Evolutionary conservation across 2,113 vertebrate species (phyloP).

Genomic region (Chaetodon trifascialis): DNA sequence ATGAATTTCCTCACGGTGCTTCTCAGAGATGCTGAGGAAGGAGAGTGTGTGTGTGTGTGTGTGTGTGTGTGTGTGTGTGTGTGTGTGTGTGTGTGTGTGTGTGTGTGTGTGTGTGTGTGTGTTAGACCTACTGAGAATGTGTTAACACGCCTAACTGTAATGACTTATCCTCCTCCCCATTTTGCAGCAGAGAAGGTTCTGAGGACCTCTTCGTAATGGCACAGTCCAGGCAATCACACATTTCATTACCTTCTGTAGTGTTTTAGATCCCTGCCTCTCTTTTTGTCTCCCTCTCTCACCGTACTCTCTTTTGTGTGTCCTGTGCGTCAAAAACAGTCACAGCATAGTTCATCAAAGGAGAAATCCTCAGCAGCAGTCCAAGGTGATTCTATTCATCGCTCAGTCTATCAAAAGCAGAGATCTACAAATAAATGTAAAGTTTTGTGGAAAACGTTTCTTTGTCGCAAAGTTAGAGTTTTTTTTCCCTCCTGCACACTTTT

Average conservation of each 20-base stretch:
- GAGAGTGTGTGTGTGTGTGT: constrained; percentile 18
- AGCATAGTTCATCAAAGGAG: constrained; percentile 28
- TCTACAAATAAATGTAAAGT: background rate
- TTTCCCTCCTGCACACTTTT: background rate
- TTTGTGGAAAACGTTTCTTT: constrained; percentile 3
- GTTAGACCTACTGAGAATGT: constrained; percentile 23
- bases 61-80: constrained; percentile 2
- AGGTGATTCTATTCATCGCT: constrained; percentile 26
- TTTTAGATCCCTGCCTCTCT: constrained; percentile 42
- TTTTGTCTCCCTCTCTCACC: constrained; percentile 10
- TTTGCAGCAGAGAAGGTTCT: constrained; percentile 54
- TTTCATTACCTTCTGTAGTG: constrained; percentile 63
- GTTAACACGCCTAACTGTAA: constrained; percentile 61
- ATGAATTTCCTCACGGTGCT: constrained; percentile 76
- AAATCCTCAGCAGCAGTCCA: background rate
- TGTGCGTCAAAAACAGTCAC: background rate
- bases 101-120: background rate
- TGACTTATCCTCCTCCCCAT: constrained; percentile 59
- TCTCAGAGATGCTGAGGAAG: constrained; percentile 52
- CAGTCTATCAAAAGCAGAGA: background rate
- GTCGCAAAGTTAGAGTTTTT: background rate
- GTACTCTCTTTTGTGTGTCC: constrained; percentile 16
- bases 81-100: background rate
- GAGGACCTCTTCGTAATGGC: constrained; percentile 50
- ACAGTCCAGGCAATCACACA: constrained; percentile 65